phyloP scores from a whole-genome alignment of 2,888 invertebrate species.

The Chrysolina haemoptera region DNA sequence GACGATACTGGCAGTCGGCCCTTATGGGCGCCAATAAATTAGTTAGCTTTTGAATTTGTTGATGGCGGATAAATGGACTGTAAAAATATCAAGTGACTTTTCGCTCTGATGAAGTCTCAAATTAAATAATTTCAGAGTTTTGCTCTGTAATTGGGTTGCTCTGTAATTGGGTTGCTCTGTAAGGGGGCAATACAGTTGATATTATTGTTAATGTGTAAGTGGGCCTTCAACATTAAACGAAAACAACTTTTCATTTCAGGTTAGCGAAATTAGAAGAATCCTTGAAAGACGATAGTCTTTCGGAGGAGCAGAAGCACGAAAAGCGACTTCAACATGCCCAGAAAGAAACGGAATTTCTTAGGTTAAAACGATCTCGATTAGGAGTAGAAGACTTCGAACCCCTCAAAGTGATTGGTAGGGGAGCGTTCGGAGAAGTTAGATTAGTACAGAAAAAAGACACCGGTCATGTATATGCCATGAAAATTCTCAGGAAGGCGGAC shows the following conservation, averaged over 20 bases:
- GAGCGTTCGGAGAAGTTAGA: constrained; percentile 95
- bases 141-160: no score
- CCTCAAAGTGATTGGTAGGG: constrained; percentile 95
- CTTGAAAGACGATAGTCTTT: constrained; percentile 94
- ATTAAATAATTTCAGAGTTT: no score
- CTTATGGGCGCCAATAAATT: no score
- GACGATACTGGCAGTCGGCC: no score
- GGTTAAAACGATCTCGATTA: constrained; percentile 94
- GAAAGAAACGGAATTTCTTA: constrained; percentile 98
- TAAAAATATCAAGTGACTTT: no score
- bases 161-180: no score
- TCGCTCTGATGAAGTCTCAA: no score
- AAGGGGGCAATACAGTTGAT: no score
- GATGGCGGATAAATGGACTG: no score
- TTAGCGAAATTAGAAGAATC: constrained; percentile 96
- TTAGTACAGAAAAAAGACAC: constrained; percentile 99
- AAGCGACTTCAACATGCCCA: constrained; percentile 96
- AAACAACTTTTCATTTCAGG: constrained; percentile 68
- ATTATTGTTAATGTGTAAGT: no score
- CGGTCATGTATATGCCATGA: constrained; percentile 99
- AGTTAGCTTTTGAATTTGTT: no score
- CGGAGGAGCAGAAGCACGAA: constrained; percentile 95
- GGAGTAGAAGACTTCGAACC: constrained; percentile 99
- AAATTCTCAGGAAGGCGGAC: constrained; percentile 97
- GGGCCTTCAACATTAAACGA: no score